Base-by-base conservation (phyloP, 2,113 vertebrate species). In the Gymnarchus niloticus region DNA sequence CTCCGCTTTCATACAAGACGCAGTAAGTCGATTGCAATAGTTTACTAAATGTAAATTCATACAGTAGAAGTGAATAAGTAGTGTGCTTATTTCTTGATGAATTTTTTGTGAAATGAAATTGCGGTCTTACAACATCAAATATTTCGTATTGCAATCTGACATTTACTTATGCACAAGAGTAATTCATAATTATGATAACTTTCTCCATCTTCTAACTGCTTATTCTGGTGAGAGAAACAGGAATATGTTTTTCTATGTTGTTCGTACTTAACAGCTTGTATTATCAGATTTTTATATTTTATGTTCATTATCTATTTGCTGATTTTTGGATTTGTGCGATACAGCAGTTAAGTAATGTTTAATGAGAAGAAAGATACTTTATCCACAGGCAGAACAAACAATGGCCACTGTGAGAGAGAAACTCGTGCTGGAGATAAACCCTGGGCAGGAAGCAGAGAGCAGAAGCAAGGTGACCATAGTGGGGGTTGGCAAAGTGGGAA, bases 401-500 rank as follows among this genome's bases (percentile, higher is more conserved):
- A 89, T 89, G 88, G 52, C 65, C 10, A 54, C 81, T 21, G 21
- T 87, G 76, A 81, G 48, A 69, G 57, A 86, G n/a, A 85, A 84
- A 59, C 77, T 89, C 41, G 48, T 89, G n/a, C 44, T 73, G 7
- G 85, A 86, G 14, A 8, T 84, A 48, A 48, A 77, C 7, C 25
- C 88, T n/a, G 61, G 46, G 1, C 7, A 1, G 12, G 33, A 41
- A 6, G 46, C 6, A 17, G 77, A 52, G 41, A 21, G 85, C 5
- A 37, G 12, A 8, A 56, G 76, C 14, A 89, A 89, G 41, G 54
- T 89, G 41, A 85, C 88, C 41, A 44, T 89, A 33, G 87, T 89
- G 1, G 88, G 88, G 10, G 84, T 85, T 19, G 88, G 88, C 21
- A 80, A 87, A 56, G 88, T 89, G 65, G 88, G 88, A 3, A 89